phyloP scores from a whole-genome alignment of 2,888 invertebrate genomes.

The Ichneumoninae sp. region DNA sequence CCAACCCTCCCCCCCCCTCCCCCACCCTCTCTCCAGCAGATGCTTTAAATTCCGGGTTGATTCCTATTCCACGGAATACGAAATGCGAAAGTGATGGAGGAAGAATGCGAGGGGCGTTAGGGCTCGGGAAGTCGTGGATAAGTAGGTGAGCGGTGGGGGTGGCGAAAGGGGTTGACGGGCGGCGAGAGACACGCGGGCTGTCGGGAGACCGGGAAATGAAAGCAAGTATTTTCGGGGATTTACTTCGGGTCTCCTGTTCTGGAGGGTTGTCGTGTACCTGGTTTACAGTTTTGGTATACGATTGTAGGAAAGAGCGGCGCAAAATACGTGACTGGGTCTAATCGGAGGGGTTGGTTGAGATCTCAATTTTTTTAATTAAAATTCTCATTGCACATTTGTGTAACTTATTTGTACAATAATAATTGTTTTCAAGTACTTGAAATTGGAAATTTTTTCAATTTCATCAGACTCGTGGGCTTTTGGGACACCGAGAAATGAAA shows the following conservation, averaged over 20 bases:
- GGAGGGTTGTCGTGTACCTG: not conserved
- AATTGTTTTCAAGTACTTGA: no score
- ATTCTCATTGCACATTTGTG: no score
- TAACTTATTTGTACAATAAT: no score
- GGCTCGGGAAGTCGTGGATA: conserved; percentile 10
- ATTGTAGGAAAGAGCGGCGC: not conserved
- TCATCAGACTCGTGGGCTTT: not conserved
- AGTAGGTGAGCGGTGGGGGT: not conserved
- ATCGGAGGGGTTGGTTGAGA: no score
- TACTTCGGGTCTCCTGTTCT: not conserved
- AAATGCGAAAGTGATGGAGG: conserved; percentile 76
- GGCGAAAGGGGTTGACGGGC: not conserved
- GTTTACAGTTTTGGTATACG: not conserved
- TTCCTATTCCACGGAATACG: conserved; percentile 76
- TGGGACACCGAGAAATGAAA: conserved; percentile 64
- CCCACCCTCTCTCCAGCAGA: conserved; percentile 40
- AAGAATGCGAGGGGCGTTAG: conserved; percentile 65
- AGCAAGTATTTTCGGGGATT: conserved; percentile 67
- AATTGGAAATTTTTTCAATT: no score
- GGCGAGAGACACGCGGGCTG: not conserved
- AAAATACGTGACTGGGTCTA: no score
- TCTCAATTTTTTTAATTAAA: no score
- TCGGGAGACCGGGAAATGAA: conserved; percentile 63
- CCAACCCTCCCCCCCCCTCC: not conserved
- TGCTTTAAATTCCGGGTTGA: conserved; percentile 74